phyloP scores from a whole-genome alignment of 2,797 vertebrate genomes.

The Sebastes taczanowskii region DNA sequence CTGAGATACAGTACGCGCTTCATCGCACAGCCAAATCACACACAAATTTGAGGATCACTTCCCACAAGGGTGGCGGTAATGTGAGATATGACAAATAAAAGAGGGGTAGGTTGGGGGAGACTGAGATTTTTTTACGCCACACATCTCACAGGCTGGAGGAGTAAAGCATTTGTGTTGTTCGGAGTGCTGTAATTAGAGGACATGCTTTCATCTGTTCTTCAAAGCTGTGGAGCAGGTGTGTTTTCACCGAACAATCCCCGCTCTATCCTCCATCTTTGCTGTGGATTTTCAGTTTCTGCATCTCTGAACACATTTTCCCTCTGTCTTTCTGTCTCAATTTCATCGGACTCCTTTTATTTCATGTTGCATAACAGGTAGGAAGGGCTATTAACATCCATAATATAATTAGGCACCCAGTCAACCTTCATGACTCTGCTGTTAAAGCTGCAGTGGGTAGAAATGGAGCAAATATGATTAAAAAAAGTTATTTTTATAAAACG shows the following conservation, averaged over 20 bases:
- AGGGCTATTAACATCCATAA: neutral
- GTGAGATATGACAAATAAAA: conserved; percentile 53
- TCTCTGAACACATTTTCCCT: neutral
- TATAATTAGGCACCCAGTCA: neutral
- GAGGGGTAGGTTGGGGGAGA: conserved; percentile 2
- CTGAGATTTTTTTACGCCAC: neutral
- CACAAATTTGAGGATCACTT: conserved; percentile 24
- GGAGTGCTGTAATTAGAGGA: conserved; percentile 71
- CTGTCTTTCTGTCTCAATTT: neutral
- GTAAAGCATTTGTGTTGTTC: conserved; percentile 63
- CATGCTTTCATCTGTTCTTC: conserved; percentile 82
- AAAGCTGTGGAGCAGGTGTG: conserved; percentile 82
- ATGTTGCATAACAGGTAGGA: neutral
- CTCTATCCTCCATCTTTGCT: conserved; percentile 48
- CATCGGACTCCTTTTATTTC: neutral
- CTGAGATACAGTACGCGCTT: conserved; percentile 21
- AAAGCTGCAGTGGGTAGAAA: too few species aligned
- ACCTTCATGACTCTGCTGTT: neutral
- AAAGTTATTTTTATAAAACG: too few species aligned
- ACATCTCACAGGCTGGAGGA: conserved; percentile 22
- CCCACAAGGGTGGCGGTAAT: conserved; percentile 38
- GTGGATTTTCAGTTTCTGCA: conserved; percentile 29
- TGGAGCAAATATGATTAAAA: too few species aligned
- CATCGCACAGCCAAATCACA: conserved; percentile 14
- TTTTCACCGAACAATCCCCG: conserved; percentile 61